Evolutionary conservation across 2,113 vertebrate genomes (phyloP), one percentile per base, ranked within the genome.

Genomic region (Tonatia bakeri): DNA sequence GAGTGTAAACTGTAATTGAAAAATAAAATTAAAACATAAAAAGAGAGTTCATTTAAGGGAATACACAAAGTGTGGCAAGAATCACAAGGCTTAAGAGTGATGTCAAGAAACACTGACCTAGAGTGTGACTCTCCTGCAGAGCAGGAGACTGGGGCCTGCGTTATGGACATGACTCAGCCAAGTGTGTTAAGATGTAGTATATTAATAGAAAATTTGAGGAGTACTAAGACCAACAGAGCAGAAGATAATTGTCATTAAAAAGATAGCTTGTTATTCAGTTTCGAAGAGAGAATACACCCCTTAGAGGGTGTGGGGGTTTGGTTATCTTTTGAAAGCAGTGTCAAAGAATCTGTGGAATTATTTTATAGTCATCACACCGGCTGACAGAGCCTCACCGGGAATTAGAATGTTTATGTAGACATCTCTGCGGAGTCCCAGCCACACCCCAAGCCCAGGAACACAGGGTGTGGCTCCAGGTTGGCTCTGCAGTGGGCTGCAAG

Each of bases 151-250:
- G 19, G 28, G 61, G 26, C 5, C 36, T 47, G 15, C 10, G 7
- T 26, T 7, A 14, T 33, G 15, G n/a, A 38, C 3, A 6, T n/a
- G 50, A 45, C 5, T 14, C 9, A 16, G 4, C 12, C 0, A 16
- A 20, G 24, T 33, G 17, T 65, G 43, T 59, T 24, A 17, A 61
- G 54, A 77, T 24, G 43, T 4, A 28, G 65, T 28, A 20, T 45
- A 17, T 43, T 82, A 28, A 61, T 10, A 80, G 67, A 52, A n/a
- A 36, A 43, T 14, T 31, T 31, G n/a, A 64, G 45, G 50, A 52
- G 31, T 13, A 26, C 5, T 43, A 73, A 73, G 20, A 36, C 59
- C 8, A 16, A 64, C 3, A 33, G 43, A 64, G 69, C 7, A 70
- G 76, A 75, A 38, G n/a, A 31, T 7, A 5, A 31, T 20, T 40